Evolutionary conservation across 2,113 vertebrate genomes (phyloP), one percentile per base, ranked within the genome.

Genomic region (Hyperoodon ampullatus): DNA sequence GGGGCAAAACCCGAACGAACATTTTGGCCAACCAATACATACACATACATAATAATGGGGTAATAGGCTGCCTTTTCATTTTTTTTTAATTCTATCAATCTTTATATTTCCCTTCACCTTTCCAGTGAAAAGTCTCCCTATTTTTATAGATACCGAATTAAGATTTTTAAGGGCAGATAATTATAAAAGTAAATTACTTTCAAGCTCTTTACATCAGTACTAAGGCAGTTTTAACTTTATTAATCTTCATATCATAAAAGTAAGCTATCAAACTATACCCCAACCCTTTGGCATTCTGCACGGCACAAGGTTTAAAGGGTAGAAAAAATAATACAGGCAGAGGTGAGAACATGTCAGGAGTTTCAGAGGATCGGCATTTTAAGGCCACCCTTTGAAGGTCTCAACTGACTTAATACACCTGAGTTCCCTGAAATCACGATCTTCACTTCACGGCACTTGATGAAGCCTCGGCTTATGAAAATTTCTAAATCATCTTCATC

Each of bases 121-220:
- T 90, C 60, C 13, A 78, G n/a, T 65, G 53, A 71, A 93, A 92
- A 83, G 47, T 28, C 47, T 71, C 81, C 53, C 44, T 70, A 92
- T 24, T 85, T 91, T 82, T 65, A 72, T 8, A 90, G 50, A 74
- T 8, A n/a, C 3, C 80, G 61, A 93, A 39, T 90, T 91, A 88
- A 92, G 30, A 81, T 55, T 35, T 92, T 90, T 47, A 80, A 93
- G 71, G 63, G 78, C 18, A 70, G 60, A 8, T 70, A 81, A 93
- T 78, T 78, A 82, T 33, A n/a, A 95, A 95, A 72, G n/a, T 53
- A 90, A 86, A 94, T 94, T 75, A 77, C 88, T 55, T 63, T 47
- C 63, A 88, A 80, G 70, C 21, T 66, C 44, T 92, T 78, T 96
- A 12, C 39, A 63, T 55, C 18, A 89, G 15, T n/a, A 88, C 50